Base-by-base conservation (phyloP, 2,113 vertebrate genomes). In the Osmerus mordax region DNA sequence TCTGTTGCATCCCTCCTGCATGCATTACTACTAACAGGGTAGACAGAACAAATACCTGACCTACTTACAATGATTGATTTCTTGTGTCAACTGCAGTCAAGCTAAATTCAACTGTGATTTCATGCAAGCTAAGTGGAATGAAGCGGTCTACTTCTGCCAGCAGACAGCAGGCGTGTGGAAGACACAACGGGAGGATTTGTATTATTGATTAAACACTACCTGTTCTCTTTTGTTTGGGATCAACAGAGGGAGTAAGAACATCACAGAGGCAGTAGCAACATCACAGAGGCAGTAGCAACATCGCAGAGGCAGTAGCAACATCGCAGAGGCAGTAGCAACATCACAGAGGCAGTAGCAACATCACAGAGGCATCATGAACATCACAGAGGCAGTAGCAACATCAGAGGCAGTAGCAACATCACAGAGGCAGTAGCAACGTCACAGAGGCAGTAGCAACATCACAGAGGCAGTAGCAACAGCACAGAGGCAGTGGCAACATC, bases 11-110 rank as follows among this genome's bases (percentile, higher is more conserved):
- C 63, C 51, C 16, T 59, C 62, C 29, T 32, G 5, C 18, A 59
- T 41, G 29, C 63, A 28, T 64, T 28, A 63, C 21, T 71, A 51
- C n/a, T 73, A 63, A 67, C n/a, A 62, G 60, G 21, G 23, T 5
- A 11, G 74, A 74, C 69, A 61, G 47, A 69, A 75, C 66, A 77
- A 79, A 71, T 75, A 79, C 78, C 77, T 85, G 87, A 87, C 86
- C 85, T 68, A 81, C 67, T 87, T 87, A 74, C 78, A 78, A 77
- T 85, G 75, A 87, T 78, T 80, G 80, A 86, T 84, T 84, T 78
- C 81, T 76, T 70, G 70, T 77, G 83, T 87, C 74, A 78, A 51
- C 77, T 51, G 64, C 79, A 83, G 79, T 78, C 74, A 71, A 64
- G 80, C 83, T 58, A 54, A 54, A 66, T 64, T 84, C 70, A 83